Conservation (phyloP, 2,797 vertebrate genomes). For the Cheirogaleus major region DNA sequence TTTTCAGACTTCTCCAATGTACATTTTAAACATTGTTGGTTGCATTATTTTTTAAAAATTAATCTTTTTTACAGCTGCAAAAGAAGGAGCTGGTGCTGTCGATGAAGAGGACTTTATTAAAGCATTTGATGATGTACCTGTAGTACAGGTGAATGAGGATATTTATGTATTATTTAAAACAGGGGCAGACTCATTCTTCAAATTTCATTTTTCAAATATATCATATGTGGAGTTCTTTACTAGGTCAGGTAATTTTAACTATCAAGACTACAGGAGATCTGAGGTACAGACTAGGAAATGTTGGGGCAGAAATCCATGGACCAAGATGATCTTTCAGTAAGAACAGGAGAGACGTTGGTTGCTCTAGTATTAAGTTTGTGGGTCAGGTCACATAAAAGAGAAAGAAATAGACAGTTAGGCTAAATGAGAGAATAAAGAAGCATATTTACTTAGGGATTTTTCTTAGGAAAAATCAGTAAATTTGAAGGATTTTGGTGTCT, state of each 20-base stretch:
- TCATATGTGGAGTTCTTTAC: background rate
- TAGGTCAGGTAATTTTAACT: background rate
- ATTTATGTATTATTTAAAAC: background rate
- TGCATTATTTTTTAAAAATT: constrained; percentile 56
- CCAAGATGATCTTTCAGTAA: background rate
- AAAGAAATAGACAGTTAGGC: background rate
- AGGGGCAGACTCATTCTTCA: background rate
- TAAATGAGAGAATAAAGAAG: background rate
- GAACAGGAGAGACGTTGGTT: background rate
- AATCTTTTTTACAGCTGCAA: constrained; percentile 82
- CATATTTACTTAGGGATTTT: background rate
- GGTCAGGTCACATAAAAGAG: background rate
- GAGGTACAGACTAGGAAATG: background rate
- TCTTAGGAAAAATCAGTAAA: background rate
- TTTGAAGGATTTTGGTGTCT: background rate
- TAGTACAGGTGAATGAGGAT: constrained; percentile 89
- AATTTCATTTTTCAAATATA: background rate
- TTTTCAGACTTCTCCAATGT: constrained; percentile 51
- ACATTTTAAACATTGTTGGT: constrained; percentile 39
- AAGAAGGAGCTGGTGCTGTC: constrained; percentile 96
- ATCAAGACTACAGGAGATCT: background rate
- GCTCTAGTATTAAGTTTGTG: background rate
- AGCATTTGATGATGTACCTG: constrained; percentile 96
- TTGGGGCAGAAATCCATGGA: background rate
- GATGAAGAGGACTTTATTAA: constrained; percentile 99